Evolutionary conservation across 2,888 invertebrate genomes (phyloP), one percentile per base, ranked within the genome.

Genomic region (Sphaeridia pumilis): DNA sequence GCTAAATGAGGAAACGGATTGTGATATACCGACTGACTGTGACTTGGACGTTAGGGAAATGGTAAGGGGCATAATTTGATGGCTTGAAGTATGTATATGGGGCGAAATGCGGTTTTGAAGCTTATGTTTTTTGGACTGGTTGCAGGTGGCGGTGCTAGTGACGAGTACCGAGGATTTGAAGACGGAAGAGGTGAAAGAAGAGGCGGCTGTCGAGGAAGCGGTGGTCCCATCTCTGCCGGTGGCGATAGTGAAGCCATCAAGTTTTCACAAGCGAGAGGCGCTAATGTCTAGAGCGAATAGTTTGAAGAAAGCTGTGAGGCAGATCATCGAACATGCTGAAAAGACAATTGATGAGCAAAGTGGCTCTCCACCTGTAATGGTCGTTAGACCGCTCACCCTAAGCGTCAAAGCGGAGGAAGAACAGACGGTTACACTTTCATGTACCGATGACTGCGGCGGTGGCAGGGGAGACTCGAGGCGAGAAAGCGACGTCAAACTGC

Each of bases 271-370:
- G 44, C 62, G 73, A 60, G 76, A 76, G 57, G 73, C 74, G 35
- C 67, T 78, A 46, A 74, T 77, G 73, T 73, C 72, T 42, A 71
- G 87, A 49, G 86, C 86, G 20, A 86, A 87, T 68, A 87, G 87
- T 70, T 75, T 88, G 58, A 87, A 87, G 70, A 80, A 83, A 66
- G 87, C 87, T 22, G 81, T 88, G 55, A 76, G 84, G 57, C 82
- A 80, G 69, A 78, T 88, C 36, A 82, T 87, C 46, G 84, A 86
- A 67, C 83, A 86, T 68, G 82, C 85, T 1, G 87, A 87, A 67
- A 78, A 76, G 68, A 79, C 75, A 60, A 79, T 80, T 27, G 82
- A 82, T 65, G 81, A 81, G 65, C 73, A 73, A 65, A 73, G 72
- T 41, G 51, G 58, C 14, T 58, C 59, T 21, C 46, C 59, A n/a